These are phyloP conservation scores for Tauraco erythrolophus DNA, from an alignment of 2,113 vertebrate species.

Conservation along the genomic window DNA sequence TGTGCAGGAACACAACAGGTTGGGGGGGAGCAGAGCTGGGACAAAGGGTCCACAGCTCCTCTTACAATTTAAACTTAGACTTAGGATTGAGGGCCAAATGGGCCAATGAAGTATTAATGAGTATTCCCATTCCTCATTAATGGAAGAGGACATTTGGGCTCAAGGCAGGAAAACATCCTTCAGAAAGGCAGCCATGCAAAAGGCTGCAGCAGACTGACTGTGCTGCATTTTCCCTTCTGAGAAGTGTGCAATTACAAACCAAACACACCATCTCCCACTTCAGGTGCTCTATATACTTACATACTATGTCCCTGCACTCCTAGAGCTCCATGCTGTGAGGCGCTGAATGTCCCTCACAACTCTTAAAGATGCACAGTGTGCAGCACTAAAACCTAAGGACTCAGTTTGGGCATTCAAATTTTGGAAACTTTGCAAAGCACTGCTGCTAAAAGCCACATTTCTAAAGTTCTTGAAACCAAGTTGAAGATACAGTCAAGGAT, in stretches of 20 bases:
- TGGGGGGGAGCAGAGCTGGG: too few relatives aligned
- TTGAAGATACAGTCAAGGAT: not conserved
- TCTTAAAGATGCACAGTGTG: not conserved
- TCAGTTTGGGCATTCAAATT: not conserved
- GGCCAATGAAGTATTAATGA: too few relatives aligned
- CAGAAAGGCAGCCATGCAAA: not conserved
- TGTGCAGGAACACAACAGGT: too few relatives aligned
- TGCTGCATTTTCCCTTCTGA: not conserved
- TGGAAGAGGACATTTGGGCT: not conserved
- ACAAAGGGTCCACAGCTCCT: too few relatives aligned
- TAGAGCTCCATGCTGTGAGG: not conserved
- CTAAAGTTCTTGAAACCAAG: not conserved
- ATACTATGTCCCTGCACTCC: accelerated
- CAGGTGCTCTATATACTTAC: not conserved
- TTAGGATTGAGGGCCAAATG: too few relatives aligned
- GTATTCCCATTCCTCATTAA: too few relatives aligned
- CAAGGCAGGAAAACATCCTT: not conserved
- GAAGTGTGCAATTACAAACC: not conserved
- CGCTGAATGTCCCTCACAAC: not conserved
- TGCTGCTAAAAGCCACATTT: not conserved
- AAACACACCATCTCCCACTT: not conserved
- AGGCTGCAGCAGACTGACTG: not conserved
- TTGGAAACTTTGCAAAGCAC: not conserved
- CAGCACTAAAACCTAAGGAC: not conserved
- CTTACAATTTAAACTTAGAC: too few relatives aligned